These are phyloP conservation scores for Aselliscus stoliczkanus DNA, from an alignment of 2,797 vertebrate genomes.

Conservation along the genomic window DNA sequence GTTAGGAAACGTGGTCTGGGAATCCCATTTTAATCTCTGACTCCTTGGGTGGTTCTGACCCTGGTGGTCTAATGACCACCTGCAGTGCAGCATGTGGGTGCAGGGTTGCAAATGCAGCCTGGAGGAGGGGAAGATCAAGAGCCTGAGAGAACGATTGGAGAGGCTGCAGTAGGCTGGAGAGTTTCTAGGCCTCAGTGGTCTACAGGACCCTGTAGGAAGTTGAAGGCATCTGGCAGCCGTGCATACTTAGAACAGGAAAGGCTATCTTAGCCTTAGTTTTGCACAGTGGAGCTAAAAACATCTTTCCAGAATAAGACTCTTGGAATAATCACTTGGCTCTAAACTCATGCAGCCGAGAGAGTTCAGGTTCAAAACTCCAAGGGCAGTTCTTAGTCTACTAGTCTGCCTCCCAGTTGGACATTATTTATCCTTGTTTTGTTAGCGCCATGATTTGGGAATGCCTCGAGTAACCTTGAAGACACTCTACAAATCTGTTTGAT, in stretches of 20 bases:
- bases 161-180: background rate
- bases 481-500: background rate
- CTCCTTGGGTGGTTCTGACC: background rate
- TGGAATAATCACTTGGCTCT: conserved; percentile 38
- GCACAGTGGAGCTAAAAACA: conserved; percentile 14
- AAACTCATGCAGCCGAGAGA: background rate
- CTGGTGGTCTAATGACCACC: background rate
- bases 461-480: conserved; percentile 20
- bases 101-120: background rate
- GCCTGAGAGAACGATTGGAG: background rate
- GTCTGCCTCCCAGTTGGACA: background rate
- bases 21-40: background rate
- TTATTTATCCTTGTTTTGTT: background rate
- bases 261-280: conserved; percentile 12
- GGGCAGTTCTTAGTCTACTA: background rate
- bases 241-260: background rate
- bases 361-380: conserved; percentile 22
- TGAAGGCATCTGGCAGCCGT: background rate
- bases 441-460: conserved; percentile 5
- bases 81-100: background rate
- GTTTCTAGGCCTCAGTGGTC: background rate
- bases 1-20: background rate
- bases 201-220: background rate
- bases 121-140: background rate
- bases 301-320: background rate